Conservation (phyloP, 2,888 invertebrate genomes). For the Acleris literana region DNA sequence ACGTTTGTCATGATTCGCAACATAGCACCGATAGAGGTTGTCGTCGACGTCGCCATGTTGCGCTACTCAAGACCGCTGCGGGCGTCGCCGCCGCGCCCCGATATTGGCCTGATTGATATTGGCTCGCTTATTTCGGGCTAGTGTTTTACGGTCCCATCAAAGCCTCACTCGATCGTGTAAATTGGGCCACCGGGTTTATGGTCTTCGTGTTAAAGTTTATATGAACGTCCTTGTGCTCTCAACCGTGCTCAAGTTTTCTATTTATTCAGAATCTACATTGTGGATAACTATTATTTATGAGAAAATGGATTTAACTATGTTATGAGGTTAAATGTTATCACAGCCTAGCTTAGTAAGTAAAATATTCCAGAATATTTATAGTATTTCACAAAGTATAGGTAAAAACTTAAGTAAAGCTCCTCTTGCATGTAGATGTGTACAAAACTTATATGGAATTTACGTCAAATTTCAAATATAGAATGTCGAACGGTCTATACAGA, state of each 20-base stretch:
- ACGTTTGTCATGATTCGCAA: background rate
- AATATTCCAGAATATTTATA: no score
- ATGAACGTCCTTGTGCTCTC: conserved; percentile 11
- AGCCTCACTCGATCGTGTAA: conserved; percentile 43
- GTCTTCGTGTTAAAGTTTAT: conserved; percentile 35
- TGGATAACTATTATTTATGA: no score
- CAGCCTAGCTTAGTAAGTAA: no score
- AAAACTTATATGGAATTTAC: no score
- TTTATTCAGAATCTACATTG: no score
- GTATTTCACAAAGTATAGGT: no score
- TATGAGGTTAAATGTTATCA: no score
- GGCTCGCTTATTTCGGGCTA: conserved; percentile 45
- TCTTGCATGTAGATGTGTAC: no score
- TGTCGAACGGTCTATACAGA: no score
- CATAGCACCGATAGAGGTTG: background rate
- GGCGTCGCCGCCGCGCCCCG: conserved; percentile 2
- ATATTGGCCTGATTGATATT: conserved; percentile 37
- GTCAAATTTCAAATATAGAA: no score
- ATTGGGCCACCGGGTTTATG: conserved; percentile 48
- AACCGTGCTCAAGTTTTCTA: background rate
- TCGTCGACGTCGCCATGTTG: background rate
- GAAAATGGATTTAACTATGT: no score
- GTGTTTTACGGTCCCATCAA: conserved; percentile 50
- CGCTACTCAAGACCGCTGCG: background rate
- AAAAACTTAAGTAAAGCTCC: no score